Evolutionary conservation across 1,140 invertebrate genomes (phyloP).

Genomic region (Caenorhabditis latens): DNA sequence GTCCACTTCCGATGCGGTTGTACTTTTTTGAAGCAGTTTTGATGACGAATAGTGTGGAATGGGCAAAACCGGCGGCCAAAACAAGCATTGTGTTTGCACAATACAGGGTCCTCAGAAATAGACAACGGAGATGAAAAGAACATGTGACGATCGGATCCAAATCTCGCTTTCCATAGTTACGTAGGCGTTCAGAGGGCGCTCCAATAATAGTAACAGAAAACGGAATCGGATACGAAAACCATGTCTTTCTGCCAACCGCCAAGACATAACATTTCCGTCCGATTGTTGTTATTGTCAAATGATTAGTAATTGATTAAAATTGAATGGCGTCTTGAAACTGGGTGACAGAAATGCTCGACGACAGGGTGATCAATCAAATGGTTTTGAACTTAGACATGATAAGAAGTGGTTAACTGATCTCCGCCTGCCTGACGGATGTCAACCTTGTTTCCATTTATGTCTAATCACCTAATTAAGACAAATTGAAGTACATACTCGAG

Average conservation of each 20-base stretch:
- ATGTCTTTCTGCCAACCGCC: neutral
- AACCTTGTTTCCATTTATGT: constrained; percentile 4
- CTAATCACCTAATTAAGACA: constrained; percentile 54
- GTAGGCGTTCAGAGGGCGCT: constrained; percentile 46
- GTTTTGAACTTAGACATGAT: constrained; percentile 26
- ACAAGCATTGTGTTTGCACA: constrained; percentile 42
- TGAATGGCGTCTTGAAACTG: neutral
- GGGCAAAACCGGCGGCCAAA: constrained; percentile 42
- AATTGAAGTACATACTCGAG: constrained; percentile 52
- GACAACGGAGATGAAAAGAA: constrained; percentile 4
- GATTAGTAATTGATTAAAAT: neutral
- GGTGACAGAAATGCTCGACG: constrained; percentile 45
- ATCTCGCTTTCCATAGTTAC: constrained; percentile 47
- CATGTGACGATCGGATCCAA: constrained; percentile 17
- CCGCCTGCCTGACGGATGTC: constrained; percentile 27
- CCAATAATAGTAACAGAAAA: constrained; percentile 35
- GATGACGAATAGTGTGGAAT: constrained; percentile 44
- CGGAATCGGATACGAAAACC: neutral
- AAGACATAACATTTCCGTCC: constrained; percentile 19
- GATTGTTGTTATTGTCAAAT: constrained; percentile 20
- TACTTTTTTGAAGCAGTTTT: constrained; percentile 47
- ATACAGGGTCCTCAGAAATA: constrained; percentile 40
- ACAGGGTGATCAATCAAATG: constrained; percentile 48
- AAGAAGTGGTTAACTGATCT: constrained; percentile 40
- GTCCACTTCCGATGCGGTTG: constrained; percentile 41